Evolutionary conservation across 2,113 vertebrate species (phyloP), one percentile per base, ranked within the genome.

Genomic region (Malurus elegans): DNA sequence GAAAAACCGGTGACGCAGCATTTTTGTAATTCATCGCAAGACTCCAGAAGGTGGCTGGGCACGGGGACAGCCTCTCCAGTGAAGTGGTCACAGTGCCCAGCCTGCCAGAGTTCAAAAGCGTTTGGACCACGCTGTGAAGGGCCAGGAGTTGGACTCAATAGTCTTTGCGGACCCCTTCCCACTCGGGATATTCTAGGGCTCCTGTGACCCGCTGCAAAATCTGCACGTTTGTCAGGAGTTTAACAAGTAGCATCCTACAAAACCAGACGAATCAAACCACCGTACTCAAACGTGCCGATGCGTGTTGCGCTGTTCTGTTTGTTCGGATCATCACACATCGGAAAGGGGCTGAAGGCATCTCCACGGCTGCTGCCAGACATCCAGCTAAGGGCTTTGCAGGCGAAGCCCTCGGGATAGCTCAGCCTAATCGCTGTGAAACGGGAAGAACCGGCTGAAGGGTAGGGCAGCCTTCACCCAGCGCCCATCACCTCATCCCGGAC

Each of bases 311-410:
- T 7, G 13, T 7, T n/a, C 16, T 6, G 8, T 26, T 12, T 32
- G 17, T 15, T 23, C 14, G 18, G 2, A 16, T 5, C 25, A 1
- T 5, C 56, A 9, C 0, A 5, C 1, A 16, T 0, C 8, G 47
- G 3, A 40, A 5, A 50, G 9, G 13, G 25, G 20, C 0, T 1
- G 45, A 18, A 54, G 7, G 25, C 54, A 40, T 7, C 8, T 3
- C 24, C 31, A 1, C 20, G 8, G 72, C 71, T 18, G 44, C 51
- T 26, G 56, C 34, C 51, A 8, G 32, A 4, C 21, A 11, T 0
- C 18, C 4, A 14, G 5, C n/a, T 16, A 11, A 3, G 23, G 17
- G 19, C 5, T 24, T 3, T 29, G 24, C 50, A 7, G 18, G 17
- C 12, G 18, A 3, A n/a, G 32, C 48, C 16, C 23, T 6, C 8